These are phyloP conservation scores for Acipenser oxyrinchus DNA, from an alignment of 2,797 vertebrate genomes.

Conservation along the genomic window DNA sequence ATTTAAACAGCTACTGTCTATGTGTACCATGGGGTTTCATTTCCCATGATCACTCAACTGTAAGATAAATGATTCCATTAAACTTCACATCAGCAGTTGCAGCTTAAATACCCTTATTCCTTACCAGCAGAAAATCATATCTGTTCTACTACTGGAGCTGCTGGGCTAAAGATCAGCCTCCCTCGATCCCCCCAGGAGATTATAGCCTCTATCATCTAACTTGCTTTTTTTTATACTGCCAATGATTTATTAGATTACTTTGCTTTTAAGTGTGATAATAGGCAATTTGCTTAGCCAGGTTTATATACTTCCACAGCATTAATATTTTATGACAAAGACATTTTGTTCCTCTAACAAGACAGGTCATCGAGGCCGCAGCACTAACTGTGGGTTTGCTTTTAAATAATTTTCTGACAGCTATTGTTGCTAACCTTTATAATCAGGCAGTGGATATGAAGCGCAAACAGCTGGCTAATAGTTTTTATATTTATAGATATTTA, in stretches of 20 bases:
- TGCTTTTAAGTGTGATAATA: constrained; percentile 75
- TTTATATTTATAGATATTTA: too few species aligned
- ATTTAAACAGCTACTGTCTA: background rate
- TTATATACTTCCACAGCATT: constrained; percentile 71
- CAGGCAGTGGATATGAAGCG: background rate
- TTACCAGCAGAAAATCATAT: constrained; percentile 48
- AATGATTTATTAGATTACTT: constrained; percentile 70
- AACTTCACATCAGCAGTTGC: constrained; percentile 60
- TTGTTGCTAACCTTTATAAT: background rate
- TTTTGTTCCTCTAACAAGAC: constrained; percentile 74
- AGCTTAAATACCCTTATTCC: constrained; percentile 51
- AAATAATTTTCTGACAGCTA: background rate
- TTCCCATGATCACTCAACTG: background rate
- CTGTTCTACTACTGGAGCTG: constrained; percentile 62
- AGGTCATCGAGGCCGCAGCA: constrained; percentile 35
- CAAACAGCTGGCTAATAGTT: background rate
- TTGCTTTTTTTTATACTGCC: constrained; percentile 58
- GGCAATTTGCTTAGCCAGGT: constrained; percentile 70
- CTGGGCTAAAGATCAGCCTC: constrained; percentile 56
- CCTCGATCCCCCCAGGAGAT: constrained; percentile 64
- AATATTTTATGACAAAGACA: constrained; percentile 72
- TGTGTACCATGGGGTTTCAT: background rate
- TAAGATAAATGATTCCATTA: constrained; percentile 41
- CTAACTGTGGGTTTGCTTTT: background rate
- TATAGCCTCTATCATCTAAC: constrained; percentile 65